Conservation (phyloP, 2,888 invertebrate genomes). For the Drosophila anceps region DNA sequence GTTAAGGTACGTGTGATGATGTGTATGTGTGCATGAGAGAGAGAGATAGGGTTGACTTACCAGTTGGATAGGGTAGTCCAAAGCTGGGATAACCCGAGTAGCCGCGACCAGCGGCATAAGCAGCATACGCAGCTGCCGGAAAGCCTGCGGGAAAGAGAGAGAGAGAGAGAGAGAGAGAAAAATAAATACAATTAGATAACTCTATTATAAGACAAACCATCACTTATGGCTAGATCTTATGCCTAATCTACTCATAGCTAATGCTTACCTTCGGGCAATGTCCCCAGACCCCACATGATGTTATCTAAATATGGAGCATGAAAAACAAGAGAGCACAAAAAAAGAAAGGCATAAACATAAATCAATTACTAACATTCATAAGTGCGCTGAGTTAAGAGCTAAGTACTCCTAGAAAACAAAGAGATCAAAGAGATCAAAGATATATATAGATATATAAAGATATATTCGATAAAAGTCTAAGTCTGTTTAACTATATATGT, state of each 20-base stretch:
- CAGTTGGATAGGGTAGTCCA: conserved; percentile 98
- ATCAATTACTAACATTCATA: conserved; percentile 63
- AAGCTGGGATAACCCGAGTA: conserved; percentile 99
- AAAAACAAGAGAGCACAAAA: conserved; percentile 59
- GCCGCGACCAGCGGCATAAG: conserved; percentile 98
- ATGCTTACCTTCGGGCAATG: conserved; percentile 97
- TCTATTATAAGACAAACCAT: neutral
- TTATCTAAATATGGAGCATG: conserved; percentile 87
- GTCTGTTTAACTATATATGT: conserved; percentile 58
- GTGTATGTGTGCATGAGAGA: conserved; percentile 27
- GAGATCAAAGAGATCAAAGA: conserved; percentile 23
- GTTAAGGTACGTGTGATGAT: conserved; percentile 26
- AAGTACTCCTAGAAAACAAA: conserved; percentile 51
- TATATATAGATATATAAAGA: conserved; percentile 1
- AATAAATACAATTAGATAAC: neutral
- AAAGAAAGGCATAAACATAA: conserved; percentile 61
- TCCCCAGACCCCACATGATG: conserved; percentile 99
- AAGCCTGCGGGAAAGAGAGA: conserved; percentile 89
- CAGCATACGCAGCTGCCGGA: conserved; percentile 97
- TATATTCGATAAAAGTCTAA: conserved; percentile 48
- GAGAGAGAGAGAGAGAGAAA: neutral
- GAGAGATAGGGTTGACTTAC: conserved; percentile 87
- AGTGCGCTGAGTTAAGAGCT: conserved; percentile 37
- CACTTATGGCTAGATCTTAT: neutral
- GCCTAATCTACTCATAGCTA: neutral